phyloP scores from a whole-genome alignment of 2,888 invertebrate species.

The Neoaliturus tenellus region DNA sequence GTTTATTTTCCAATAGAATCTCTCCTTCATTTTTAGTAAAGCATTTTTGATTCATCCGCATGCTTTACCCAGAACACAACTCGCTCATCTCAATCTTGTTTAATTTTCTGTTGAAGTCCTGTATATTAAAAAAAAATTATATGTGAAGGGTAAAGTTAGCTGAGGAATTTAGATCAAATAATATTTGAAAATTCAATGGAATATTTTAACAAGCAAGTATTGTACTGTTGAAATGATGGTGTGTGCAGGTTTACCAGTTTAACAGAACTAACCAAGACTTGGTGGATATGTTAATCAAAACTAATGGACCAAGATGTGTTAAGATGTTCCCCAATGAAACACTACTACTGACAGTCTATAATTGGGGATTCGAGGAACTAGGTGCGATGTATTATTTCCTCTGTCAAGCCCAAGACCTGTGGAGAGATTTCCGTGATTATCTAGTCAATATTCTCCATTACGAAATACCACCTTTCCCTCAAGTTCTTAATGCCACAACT shows the following conservation, averaged over 20 bases:
- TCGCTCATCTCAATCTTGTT: no score
- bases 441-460: neutral
- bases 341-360: neutral
- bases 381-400: constrained; percentile 26
- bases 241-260: neutral
- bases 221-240: no score
- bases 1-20: no score
- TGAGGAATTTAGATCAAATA: no score
- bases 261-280: constrained; percentile 3
- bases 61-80: no score
- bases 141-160: no score
- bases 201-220: no score
- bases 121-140: no score
- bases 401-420: neutral
- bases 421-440: constrained; percentile 25
- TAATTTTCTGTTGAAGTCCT: no score
- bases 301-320: constrained; percentile 7
- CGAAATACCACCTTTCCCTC: neutral
- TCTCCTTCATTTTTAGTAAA: no score
- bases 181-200: no score
- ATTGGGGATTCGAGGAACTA: constrained; percentile 14
- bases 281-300: neutral
- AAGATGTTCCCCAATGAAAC: neutral
- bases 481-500: neutral
- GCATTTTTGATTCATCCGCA: no score